Evolutionary conservation across 2,888 invertebrate species (phyloP), one percentile per base, ranked within the genome.

Genomic region (Steromphala cineraria): DNA sequence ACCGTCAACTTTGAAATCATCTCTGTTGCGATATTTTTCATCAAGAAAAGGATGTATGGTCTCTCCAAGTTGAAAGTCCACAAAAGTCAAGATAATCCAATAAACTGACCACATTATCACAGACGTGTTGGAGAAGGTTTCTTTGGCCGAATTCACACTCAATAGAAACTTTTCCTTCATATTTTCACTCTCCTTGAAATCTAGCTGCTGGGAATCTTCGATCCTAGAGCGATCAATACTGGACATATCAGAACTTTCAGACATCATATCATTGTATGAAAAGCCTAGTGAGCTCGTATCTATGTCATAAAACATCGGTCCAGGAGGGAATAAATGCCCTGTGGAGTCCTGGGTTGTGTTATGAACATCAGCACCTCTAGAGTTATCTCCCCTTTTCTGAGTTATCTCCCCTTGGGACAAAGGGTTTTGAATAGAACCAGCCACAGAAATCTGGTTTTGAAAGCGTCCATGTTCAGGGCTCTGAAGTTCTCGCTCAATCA

Each of bases 201-300:
- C 62, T 13, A 62, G 62, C 17, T 62, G 62, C 5, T 62, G 62
- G 19, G 62, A 62, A 15, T 62, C 62, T 28, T 62, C 62, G 0
- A 62, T 19, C n/a, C 62, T 62, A 8, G 62, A 28, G 1, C 62
- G 24, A 28, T 62, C 62, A 13, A 62, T 24, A 28, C 62, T 62
- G 8, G 62, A 62, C 62, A 62, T 62, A 28, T 62, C 62, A 13
- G 62, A 62, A 21, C 62, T 28, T n/a, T 62, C 62, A 15, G 62
- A 62, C 62, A 62, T 62, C 62, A 62, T 62, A 62, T 62, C 62
- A 28, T 24, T 62, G 62, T 62, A 62, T 2, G 62, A 77, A n/a
- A 77, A 77, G 15, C 77, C 77, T 31, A 77, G 53, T 13, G 77
- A 77, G 36, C 77, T 77, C n/a, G 77, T 77, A 53, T 77, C 77